A percentile compares a stretch with the other conserved stretches of the same genome.
phyloP scores from a whole-genome alignment of 2,888 invertebrate species.

The Spodoptera littoralis region DNA sequence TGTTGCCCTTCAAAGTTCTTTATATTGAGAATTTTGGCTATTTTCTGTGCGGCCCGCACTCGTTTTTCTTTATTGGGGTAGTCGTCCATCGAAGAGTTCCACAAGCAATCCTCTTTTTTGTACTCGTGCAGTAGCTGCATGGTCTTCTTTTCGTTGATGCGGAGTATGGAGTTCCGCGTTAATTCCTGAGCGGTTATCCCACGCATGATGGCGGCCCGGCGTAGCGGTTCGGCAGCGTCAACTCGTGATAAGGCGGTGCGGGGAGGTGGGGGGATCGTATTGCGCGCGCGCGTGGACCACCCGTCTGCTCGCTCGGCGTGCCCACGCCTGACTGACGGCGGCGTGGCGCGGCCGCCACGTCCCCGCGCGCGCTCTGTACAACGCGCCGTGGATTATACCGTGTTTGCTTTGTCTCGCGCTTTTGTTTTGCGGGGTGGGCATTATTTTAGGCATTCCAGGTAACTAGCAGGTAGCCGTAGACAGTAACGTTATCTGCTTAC shows the following conservation, averaged over 20 bases:
- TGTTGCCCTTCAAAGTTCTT: slow-evolving; percentile 68
- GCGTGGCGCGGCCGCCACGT: slow-evolving; percentile 32
- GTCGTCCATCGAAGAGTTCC: slow-evolving; percentile 63
- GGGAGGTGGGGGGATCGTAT: slow-evolving; percentile 16
- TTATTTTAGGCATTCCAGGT: slow-evolving; percentile 7
- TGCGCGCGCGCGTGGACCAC: slow-evolving; percentile 38
- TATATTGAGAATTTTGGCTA: slow-evolving; percentile 67
- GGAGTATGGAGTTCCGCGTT: slow-evolving; percentile 55
- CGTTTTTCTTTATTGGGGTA: slow-evolving; percentile 63
- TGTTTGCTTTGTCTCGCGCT: slow-evolving; percentile 16
- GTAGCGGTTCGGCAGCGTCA: slow-evolving; percentile 18
- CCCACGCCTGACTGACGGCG: slow-evolving; percentile 61
- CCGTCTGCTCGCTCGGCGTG: slow-evolving; percentile 57
- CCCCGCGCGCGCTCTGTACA: slow-evolving; percentile 14
- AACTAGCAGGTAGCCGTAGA: no score
- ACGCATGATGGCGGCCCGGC: slow-evolving; percentile 35
- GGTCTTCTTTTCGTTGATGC: slow-evolving; percentile 64
- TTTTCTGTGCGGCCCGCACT: slow-evolving; percentile 59
- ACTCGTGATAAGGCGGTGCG: slow-evolving; percentile 7
- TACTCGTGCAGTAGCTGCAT: slow-evolving; percentile 67
- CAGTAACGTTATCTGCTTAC: no score
- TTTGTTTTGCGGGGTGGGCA: slow-evolving; percentile 28
- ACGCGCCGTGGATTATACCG: slow-evolving; percentile 14
- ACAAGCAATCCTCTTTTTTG: slow-evolving; percentile 66
- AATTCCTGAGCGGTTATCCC: slow-evolving; percentile 38